Evolutionary conservation across 2,888 invertebrate species (phyloP).

Genomic region (Cheilosia urbana): DNA sequence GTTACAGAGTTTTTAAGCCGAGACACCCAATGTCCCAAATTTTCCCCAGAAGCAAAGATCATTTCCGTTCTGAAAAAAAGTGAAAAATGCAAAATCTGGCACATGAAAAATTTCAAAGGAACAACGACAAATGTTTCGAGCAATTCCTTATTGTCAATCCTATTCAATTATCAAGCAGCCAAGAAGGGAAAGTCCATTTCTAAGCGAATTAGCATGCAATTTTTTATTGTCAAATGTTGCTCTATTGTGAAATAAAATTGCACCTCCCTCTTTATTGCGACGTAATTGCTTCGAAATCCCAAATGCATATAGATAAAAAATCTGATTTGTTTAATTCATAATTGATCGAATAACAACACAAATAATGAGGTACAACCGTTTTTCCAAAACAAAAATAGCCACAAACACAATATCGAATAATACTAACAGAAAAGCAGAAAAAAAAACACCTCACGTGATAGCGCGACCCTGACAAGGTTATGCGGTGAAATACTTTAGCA

Average conservation of each 20-base stretch:
- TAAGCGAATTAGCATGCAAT: neutral
- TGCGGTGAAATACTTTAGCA: neutral
- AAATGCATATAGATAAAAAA: neutral
- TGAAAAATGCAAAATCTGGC: no score
- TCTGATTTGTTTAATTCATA: slow-evolving; percentile 27
- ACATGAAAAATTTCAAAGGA: no score
- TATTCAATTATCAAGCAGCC: neutral
- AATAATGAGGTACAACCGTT: slow-evolving; percentile 36
- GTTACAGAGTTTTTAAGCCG: no score
- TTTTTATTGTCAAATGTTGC: slow-evolving; percentile 1
- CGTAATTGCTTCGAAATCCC: neutral
- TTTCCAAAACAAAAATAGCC: slow-evolving; percentile 27
- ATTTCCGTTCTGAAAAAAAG: no score
- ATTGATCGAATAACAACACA: slow-evolving; percentile 22
- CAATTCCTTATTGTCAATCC: neutral
- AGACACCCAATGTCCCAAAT: no score
- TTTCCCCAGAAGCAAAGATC: no score
- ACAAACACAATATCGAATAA: neutral
- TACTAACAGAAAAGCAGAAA: slow-evolving; percentile 9
- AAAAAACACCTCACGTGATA: slow-evolving; percentile 51
- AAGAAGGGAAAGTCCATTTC: neutral
- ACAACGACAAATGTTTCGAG: no score
- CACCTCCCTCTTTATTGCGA: neutral
- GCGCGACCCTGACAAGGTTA: slow-evolving; percentile 35
- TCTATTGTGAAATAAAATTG: neutral